A percentile compares a stretch with the other conserved stretches of the same genome.
Evolutionary conservation across 2,113 vertebrate genomes (phyloP).

Genomic region (Prolemur simus): DNA sequence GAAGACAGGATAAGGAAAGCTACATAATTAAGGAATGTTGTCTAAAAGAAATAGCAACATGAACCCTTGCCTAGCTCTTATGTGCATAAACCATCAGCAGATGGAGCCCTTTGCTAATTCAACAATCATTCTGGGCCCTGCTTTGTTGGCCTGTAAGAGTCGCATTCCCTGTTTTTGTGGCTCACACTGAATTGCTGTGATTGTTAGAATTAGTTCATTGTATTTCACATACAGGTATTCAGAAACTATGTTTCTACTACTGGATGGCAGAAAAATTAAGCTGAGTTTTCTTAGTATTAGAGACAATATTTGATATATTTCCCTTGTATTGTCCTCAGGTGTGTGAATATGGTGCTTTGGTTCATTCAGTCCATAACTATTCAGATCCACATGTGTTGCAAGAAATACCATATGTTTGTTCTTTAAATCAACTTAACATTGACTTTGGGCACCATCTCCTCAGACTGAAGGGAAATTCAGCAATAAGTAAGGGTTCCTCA

Average conservation of each 20-base stretch:
- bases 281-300: neutral
- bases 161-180: neutral
- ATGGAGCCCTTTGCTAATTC: slow-evolving; percentile 74
- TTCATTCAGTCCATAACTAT: neutral
- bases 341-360: neutral
- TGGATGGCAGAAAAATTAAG: neutral
- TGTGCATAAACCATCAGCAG: slow-evolving; percentile 70
- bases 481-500: neutral
- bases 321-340: neutral
- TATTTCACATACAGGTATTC: neutral
- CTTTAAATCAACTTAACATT: neutral
- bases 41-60: neutral
- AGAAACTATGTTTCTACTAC: neutral
- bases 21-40: too few species aligned
- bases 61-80: neutral
- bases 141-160: accelerated
- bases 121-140: accelerated
- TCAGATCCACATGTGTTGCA: neutral
- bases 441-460: neutral
- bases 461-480: neutral
- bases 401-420: neutral
- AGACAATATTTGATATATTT: neutral
- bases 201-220: neutral
- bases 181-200: neutral
- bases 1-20: neutral